Conservation (phyloP, 2,888 invertebrate species). For the Dicyrtomina minuta region DNA sequence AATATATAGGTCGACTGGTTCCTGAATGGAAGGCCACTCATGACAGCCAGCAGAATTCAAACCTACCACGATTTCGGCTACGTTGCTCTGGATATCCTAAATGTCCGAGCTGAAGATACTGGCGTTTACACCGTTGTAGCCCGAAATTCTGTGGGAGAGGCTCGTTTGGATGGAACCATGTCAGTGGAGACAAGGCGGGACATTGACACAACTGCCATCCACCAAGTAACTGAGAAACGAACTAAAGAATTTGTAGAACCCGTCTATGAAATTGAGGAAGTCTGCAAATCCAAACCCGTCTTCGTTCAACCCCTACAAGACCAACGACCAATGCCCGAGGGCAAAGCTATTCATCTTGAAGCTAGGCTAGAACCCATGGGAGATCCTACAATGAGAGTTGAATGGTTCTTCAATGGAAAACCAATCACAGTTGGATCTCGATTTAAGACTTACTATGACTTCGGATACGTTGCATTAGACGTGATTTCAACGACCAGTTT, state of each 20-base stretch:
- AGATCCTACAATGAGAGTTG: slow-evolving; percentile 91
- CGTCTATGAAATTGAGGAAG: slow-evolving; percentile 32
- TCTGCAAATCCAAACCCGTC: slow-evolving; percentile 66
- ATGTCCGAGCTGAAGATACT: slow-evolving; percentile 86
- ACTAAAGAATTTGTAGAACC: slow-evolving; percentile 15
- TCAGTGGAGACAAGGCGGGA: slow-evolving; percentile 82
- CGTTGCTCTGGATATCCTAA: slow-evolving; percentile 92
- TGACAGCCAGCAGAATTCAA: slow-evolving; percentile 76
- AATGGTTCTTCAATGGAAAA: slow-evolving; percentile 83
- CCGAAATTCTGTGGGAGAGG: slow-evolving; percentile 55
- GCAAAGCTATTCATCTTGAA: slow-evolving; percentile 86
- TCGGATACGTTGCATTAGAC: slow-evolving; percentile 94
- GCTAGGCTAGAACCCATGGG: slow-evolving; percentile 92
- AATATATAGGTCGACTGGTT: slow-evolving; percentile 92
- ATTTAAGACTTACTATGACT: slow-evolving; percentile 93
- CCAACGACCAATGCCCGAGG: slow-evolving; percentile 80
- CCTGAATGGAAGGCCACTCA: slow-evolving; percentile 88
- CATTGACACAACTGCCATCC: slow-evolving; percentile 80
- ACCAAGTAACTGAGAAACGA: slow-evolving; percentile 56
- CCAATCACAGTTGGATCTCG: slow-evolving; percentile 83
- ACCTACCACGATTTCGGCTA: slow-evolving; percentile 92
- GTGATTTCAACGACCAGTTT: slow-evolving; percentile 90
- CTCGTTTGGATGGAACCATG: slow-evolving; percentile 57
- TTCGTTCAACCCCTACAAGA: slow-evolving; percentile 87
- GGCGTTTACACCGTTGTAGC: slow-evolving; percentile 94